A percentile compares a stretch with the other conserved stretches of the same genome.
Evolutionary conservation across 1,140 invertebrate species (phyloP).

Genomic region (Tetragonula clypearis): DNA sequence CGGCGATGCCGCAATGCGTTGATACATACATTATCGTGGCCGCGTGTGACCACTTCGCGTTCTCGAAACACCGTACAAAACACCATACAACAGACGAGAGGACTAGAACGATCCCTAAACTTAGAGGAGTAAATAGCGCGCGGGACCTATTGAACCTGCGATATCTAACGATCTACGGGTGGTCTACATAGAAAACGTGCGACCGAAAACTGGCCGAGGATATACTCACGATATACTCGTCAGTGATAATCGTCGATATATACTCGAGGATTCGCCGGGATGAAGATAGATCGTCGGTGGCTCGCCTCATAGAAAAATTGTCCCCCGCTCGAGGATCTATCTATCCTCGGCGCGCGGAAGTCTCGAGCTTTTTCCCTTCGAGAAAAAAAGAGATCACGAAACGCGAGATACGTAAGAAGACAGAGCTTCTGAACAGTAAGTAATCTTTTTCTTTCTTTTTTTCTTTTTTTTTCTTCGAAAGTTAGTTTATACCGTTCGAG

Average conservation of each 20-base stretch:
- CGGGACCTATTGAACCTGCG: not conserved
- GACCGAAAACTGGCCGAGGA: constrained; percentile 18
- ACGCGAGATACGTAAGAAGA: not conserved
- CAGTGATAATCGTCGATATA: not conserved
- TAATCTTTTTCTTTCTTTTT: too few species aligned
- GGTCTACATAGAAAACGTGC: constrained; percentile 45
- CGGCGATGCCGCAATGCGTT: too few species aligned
- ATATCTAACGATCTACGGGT: not conserved
- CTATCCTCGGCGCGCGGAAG: not conserved
- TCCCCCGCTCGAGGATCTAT: constrained; percentile 6
- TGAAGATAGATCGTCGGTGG: not conserved
- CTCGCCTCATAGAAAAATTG: constrained; percentile 40
- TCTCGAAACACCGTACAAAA: constrained; percentile 14
- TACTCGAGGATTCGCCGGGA: not conserved
- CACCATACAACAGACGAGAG: not conserved
- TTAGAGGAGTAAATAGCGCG: not conserved
- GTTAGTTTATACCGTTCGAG: too few species aligned
- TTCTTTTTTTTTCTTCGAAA: not conserved
- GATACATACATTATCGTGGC: too few species aligned
- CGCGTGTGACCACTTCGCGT: not conserved
- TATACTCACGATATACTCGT: not conserved
- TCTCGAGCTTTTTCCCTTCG: constrained; percentile 5
- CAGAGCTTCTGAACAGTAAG: too few species aligned
- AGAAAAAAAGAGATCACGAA: not conserved
- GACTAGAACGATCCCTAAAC: not conserved